Base-by-base conservation (phyloP, 2,113 vertebrate species). In the Myiagra hebetior region DNA sequence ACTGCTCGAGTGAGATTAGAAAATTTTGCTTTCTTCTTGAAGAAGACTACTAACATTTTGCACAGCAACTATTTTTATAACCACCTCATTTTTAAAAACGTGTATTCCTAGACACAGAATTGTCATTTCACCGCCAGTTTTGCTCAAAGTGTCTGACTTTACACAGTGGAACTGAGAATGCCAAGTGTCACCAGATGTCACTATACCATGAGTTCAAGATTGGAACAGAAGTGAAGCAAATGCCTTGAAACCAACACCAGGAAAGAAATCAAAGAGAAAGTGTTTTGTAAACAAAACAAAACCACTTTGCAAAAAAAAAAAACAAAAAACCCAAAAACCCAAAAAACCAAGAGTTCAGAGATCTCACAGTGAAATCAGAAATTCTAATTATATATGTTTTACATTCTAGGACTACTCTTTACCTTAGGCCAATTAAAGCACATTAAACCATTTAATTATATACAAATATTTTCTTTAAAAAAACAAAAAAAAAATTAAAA, bases 11-110 rank as follows among this genome's bases (percentile, higher is more conserved):
- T 92, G 97, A 91, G 98, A 98, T 97, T 98, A 98, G 94, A 98
- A 98, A 98, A 98, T 97, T 97, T 41, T 79, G 97, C 97, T 98
- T 98, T 98, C 98, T 98, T 98, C 98, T 98, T 98, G 98, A 98
- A 98, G 98, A 98, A 98, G 98, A 98, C 98, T 98, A 98, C 98
- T 98, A 98, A 97, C 96, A 97, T 98, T 98, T 98, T 98, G 98
- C 98, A 98, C 98, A 98, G 98, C 98, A 98, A 98, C 98, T 98
- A 98, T 97, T 98, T 98, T 97, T 97, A 95, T 97, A 97, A 97
- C 97, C 98, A 98, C 97, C 98, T 98, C 97, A 98, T 98, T 94
- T 94, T 95, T 6, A 95, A 97, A 98, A 98, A 94, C 95, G 89
- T 94, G 92, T 89, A 95, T 85, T 96, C 93, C 91, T 91, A 80